Conservation (phyloP, 64 coral and sea anemone species). For the Actinia tenebrosa region DNA sequence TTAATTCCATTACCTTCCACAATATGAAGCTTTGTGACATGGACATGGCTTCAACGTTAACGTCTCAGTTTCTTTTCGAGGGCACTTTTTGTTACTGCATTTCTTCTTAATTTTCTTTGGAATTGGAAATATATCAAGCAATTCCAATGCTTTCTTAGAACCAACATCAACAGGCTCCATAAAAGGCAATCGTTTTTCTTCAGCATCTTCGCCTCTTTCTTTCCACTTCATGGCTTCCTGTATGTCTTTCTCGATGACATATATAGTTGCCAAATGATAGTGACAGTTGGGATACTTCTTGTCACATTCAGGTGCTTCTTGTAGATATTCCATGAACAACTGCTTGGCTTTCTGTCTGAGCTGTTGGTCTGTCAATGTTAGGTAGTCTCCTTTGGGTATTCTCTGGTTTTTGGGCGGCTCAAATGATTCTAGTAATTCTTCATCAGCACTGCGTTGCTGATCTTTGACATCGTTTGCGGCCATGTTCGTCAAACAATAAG, state of each 20-base stretch:
- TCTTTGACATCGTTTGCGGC: neutral
- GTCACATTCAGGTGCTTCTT: constrained; percentile 57
- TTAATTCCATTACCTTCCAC: constrained; percentile 36
- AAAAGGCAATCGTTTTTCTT: constrained; percentile 70
- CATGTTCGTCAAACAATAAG: constrained; percentile 42
- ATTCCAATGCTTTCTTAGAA: constrained; percentile 19
- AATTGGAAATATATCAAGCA: neutral
- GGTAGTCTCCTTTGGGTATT: constrained; percentile 8
- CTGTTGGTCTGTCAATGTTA: constrained; percentile 15
- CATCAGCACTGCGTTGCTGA: neutral
- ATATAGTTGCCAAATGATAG: constrained; percentile 60
- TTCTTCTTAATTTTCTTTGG: neutral
- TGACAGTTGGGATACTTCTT: constrained; percentile 71
- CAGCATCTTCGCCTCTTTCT: constrained; percentile 61
- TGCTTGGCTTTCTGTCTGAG: constrained; percentile 10
- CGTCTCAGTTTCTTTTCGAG: constrained; percentile 11
- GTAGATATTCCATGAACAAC: constrained; percentile 46
- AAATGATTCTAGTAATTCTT: neutral
- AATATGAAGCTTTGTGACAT: constrained; percentile 44
- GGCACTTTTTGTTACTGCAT: constrained; percentile 57
- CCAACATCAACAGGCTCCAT: constrained; percentile 28
- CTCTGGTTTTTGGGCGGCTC: constrained; percentile 9
- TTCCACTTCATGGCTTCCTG: constrained; percentile 27
- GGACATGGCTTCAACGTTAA: neutral
- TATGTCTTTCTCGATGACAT: neutral